Evolutionary conservation across 2,797 vertebrate species (phyloP).

Genomic region (Danionella dracula): DNA sequence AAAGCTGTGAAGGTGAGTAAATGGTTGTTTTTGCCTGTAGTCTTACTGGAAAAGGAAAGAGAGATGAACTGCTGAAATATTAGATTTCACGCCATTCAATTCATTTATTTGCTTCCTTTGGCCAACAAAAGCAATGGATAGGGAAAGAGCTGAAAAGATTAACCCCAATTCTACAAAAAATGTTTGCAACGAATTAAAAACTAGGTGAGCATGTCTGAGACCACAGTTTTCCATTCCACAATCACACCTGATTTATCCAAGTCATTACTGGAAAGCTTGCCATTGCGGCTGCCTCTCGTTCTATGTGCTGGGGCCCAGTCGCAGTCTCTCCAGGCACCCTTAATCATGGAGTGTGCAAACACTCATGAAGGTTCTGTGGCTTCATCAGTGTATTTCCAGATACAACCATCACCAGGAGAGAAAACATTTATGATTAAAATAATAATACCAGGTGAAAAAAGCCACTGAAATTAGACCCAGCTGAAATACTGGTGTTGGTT

Average conservation of each 20-base stretch:
- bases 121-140: constrained; percentile 33
- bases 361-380: constrained; percentile 55
- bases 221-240: constrained; percentile 58
- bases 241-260: constrained; percentile 74
- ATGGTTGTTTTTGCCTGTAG: constrained; percentile 32
- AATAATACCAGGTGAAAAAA: constrained; percentile 52
- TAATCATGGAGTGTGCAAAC: constrained; percentile 60
- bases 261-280: constrained; percentile 68
- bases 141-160: constrained; percentile 30
- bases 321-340: constrained; percentile 46
- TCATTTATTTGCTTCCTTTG: not conserved
- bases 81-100: constrained; percentile 34
- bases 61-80: constrained; percentile 34
- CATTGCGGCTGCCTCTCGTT: constrained; percentile 51
- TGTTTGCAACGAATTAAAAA: constrained; percentile 55
- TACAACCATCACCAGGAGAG: constrained; percentile 60
- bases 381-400: constrained; percentile 52
- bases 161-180: constrained; percentile 39
- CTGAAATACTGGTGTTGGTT: constrained; percentile 50
- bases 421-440: constrained; percentile 68
- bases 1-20: constrained; percentile 51
- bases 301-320: constrained; percentile 45
- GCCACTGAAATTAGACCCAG: constrained; percentile 56
- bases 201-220: constrained; percentile 54
- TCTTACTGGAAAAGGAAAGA: constrained; percentile 40